These are phyloP conservation scores for Toxonevra muliebris DNA, from an alignment of 2,888 invertebrate genomes.

Conservation along the genomic window DNA sequence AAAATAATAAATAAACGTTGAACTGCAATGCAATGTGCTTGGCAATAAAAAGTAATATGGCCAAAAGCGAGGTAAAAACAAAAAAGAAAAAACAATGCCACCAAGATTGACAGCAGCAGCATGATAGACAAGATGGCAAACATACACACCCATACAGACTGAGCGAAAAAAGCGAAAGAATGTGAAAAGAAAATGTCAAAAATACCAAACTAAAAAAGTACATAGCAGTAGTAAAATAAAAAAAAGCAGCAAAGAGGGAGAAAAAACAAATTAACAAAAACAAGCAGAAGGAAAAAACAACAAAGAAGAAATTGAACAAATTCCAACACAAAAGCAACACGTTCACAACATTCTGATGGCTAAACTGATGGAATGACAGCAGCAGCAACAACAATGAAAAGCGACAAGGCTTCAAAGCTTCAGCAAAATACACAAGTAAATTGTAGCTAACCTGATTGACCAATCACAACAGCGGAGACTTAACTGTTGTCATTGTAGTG, in stretches of 20 bases:
- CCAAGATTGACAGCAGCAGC: constrained; percentile 58
- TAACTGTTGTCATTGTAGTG: constrained; percentile 17
- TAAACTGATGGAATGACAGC: constrained; percentile 37
- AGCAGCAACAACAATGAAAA: constrained; percentile 37
- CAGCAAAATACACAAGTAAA: constrained; percentile 24
- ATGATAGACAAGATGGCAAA: constrained; percentile 38
- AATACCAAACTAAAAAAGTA: constrained; percentile 44
- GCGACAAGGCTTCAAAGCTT: constrained; percentile 47
- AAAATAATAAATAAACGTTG: constrained; percentile 32
- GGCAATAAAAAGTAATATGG: constrained; percentile 34
- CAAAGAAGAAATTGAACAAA: constrained; percentile 40
- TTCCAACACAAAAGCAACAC: constrained; percentile 54
- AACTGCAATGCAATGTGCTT: constrained; percentile 12
- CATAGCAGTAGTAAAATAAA: constrained; percentile 12
- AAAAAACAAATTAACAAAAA: constrained; percentile 40
- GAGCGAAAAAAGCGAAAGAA: constrained; percentile 42
- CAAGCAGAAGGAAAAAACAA: constrained; percentile 13
- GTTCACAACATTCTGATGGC: constrained; percentile 41
- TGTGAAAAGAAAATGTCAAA: constrained; percentile 57
- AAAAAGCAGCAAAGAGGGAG: constrained; percentile 19
- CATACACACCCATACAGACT: constrained; percentile 39
- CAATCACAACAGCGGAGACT: constrained; percentile 59
- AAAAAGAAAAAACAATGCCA: constrained; percentile 51
- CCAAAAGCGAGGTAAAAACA: constrained; percentile 7
- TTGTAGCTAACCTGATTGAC: constrained; percentile 31